phyloP scores from a whole-genome alignment of 2,113 vertebrate species.

The Leptosomus discolor region DNA sequence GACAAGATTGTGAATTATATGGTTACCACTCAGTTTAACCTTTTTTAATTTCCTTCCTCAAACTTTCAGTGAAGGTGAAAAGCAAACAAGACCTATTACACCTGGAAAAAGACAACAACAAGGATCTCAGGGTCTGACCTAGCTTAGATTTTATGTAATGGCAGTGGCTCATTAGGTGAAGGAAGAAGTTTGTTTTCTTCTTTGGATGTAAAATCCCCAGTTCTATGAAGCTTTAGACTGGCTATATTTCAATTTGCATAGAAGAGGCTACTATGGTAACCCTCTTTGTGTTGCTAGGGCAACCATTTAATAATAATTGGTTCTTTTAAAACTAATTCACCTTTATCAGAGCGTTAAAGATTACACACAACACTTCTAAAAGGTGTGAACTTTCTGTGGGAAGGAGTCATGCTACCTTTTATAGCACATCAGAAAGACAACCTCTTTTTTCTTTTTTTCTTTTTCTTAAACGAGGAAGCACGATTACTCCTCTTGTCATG shows the following conservation, averaged over 20 bases:
- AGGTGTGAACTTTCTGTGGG: neutral
- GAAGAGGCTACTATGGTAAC: constrained; percentile 37
- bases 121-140: neutral
- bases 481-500: neutral
- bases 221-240: neutral
- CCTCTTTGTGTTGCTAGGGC: constrained; percentile 3
- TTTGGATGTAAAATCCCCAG: neutral
- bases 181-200: neutral
- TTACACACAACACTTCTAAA: neutral
- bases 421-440: neutral
- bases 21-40: neutral
- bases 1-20: neutral
- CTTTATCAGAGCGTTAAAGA: neutral
- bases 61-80: neutral
- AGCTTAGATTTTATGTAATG: neutral
- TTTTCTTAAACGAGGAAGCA: neutral
- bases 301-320: constrained; percentile 35
- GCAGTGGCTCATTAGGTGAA: neutral
- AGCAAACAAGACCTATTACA: neutral
- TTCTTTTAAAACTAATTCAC: neutral
- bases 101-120: neutral
- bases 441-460: accelerated
- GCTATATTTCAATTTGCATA: neutral
- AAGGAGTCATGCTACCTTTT: neutral
- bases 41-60: neutral